Base-by-base conservation (phyloP, 2,888 invertebrate genomes). In the Carpatolechia fugitivella region DNA sequence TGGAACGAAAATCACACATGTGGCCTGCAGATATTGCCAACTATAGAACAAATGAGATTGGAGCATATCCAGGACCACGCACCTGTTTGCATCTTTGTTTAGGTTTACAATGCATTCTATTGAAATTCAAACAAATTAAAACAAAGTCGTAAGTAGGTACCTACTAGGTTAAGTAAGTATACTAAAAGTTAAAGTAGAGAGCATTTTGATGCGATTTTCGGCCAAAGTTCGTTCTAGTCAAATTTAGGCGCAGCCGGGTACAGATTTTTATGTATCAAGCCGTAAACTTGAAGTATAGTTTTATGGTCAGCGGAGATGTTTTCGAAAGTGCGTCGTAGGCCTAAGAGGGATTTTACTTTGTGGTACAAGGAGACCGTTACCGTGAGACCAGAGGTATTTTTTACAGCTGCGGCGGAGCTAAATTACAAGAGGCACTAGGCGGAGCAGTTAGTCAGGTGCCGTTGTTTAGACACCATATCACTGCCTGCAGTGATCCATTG, bases 401-500 rank as follows among this genome's bases (percentile, higher is more conserved):
- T 47, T 48, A 40, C 48, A 48, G 49, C 36, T 55, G 44, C 41
- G 52, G 50, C 24, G 36, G 41, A 44, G 48, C 18, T 56, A 49
- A 53, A 54, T 53, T 44, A 50, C 53, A 36, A 33, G 44, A 13
- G 48, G 30, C 29, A 38, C 29, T 29, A 29, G 36, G 29, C 14
- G 41, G 10, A 18, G 60, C 63, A 72, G 72, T 78, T 72, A 79
- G 77, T 78, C 79, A 85, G 84, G 79, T 82, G 75, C 68, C 66
- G 74, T 73, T 84, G 85, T 81, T 85, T 85, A 81, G 82, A 80
- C 75, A 70, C 81, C 79, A 75, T 84, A 85, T 85, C 84, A 81
- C 76, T 69, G 74, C 69, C 78, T 79, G 83, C 85, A 82, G 85
- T 83, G 86, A 87, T 87, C 86, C 88, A 84, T 83, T 78, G 78